Base-by-base conservation (phyloP, 2,888 invertebrate species). In the Thera obeliscata region DNA sequence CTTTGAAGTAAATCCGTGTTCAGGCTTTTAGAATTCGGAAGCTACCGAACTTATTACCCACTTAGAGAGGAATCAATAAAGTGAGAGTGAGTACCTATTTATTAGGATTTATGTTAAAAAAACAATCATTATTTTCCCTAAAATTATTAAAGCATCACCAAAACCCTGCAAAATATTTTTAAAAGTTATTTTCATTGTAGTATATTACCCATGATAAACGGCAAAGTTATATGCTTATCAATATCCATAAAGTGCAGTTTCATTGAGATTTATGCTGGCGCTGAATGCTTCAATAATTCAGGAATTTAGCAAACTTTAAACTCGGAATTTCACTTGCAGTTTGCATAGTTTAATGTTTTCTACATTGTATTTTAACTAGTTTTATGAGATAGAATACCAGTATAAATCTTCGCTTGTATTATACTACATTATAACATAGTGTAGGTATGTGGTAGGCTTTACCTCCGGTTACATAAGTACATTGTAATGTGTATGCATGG, bases 191-290 rank as follows among this genome's bases (percentile, higher is more conserved):
- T 56, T 61, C 61, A 66, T 46, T 9, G 43, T 56, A 66, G 52
- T 36, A 57, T 64, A 64, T 67, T 64, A 68, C 46, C 60, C 49
- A 69, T 73, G 73, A 74, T 74, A 66, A 73, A 74, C 73, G 69
- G 66, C 64, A 70, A 68, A 71, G 71, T 66, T 70, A 69, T 68
- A 64, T 70, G 71, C 74, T 74, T 74, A 74, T 73, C 74, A 74
- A 74, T 74, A 73, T 73, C 74, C 69, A 73, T 74, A 73, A 73
- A 74, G 70, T 70, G 74, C 74, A 73, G 66, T 73, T 73, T 73
- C 73, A 73, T 73, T 73, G 67, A 74, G 74, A 74, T 74, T 74
- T 73, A 74, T 74, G 67, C 56, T 62, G 58, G 66, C 67, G 63
- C 71, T 74, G 69, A 70, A 74, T 71, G 66, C 69, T 65, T 69